Evolutionary conservation across 2,888 invertebrate species (phyloP), one percentile per base, ranked within the genome.

Genomic region (Drosophila anceps): DNA sequence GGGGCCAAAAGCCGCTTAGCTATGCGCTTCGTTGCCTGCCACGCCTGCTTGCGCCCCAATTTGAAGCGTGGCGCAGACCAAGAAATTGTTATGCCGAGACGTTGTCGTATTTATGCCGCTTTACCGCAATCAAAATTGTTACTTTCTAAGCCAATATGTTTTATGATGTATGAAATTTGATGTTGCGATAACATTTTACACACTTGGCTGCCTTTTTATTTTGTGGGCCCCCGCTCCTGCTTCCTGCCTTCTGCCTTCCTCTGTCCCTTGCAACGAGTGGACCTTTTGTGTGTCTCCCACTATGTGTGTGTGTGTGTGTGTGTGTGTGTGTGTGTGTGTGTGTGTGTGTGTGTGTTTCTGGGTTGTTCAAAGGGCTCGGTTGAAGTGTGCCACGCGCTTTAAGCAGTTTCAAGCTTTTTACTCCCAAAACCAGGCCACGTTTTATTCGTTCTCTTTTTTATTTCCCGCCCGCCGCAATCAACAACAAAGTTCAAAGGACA

Each of bases 111-210:
- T 71, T 83, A 76, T 77, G 82, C 82, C 78, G 86, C 76, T 65
- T 82, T 84, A 84, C 85, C 88, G 84, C 87, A 86, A 88, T 87
- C 88, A 88, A 88, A 87, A 87, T 85, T 81, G 89, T 88, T 89
- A 90, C 88, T 82, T 89, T 88, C 84, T 90, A 86, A 90, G 90
- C 90, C 90, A 90, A 90, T 90, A 90, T 90, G 90, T 90, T 90
- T 90, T 90, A 90, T 90, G 90, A 90, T 90, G 90, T 90, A 90
- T 90, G 90, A 90, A 90, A 90, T 90, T 90, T 90, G 90, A 90
- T 90, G 90, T 90, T 90, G 87, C 90, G 89, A 87, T 87, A 89
- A 89, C 88, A 89, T 83, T 88, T 89, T 88, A 84, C 82, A 87
- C 87, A 82, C 85, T 87, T 76, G 84, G 73, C 71, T 87, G 88